These are phyloP conservation scores for Pangasius sanitwongsei DNA, from an alignment of 2,797 vertebrate genomes.

Conservation along the genomic window DNA sequence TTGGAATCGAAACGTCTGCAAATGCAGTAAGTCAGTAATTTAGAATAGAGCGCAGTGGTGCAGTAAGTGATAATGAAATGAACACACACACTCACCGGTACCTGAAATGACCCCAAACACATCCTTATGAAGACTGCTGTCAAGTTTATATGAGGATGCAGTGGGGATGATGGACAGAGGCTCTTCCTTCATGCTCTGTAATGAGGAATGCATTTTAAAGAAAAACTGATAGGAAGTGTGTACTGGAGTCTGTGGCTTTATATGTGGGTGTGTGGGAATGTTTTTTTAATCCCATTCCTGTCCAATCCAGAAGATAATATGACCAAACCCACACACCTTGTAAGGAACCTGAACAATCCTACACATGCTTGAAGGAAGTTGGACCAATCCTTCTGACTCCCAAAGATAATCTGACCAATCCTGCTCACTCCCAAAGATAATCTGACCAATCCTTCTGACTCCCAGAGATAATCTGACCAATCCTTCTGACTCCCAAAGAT, in stretches of 20 bases:
- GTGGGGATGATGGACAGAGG: conserved; percentile 73
- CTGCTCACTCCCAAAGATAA: not conserved
- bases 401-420: not conserved
- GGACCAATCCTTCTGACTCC: not conserved
- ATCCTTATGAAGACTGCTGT: conserved; percentile 92
- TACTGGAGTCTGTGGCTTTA: not conserved
- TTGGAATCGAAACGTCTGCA: not conserved
- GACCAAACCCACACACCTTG: too few relatives aligned
- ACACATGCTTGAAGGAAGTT: not conserved
- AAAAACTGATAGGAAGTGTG: not conserved
- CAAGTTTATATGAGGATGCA: conserved; percentile 87
- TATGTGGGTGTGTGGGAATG: not conserved
- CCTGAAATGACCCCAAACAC: conserved; percentile 94
- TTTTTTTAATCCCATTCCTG: not conserved
- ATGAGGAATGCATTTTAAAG: not conserved
- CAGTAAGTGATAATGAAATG: not conserved
- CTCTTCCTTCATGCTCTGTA: conserved; percentile 86
- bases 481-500: not conserved
- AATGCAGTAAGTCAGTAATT: not conserved
- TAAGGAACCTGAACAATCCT: not conserved
- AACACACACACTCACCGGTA: conserved; percentile 76
- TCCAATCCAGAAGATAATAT: not conserved
- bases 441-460: not conserved
- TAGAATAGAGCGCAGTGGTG: not conserved
- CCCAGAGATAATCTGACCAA: too few relatives aligned